These are phyloP conservation scores for Melanostoma mellinum DNA, from an alignment of 2,888 invertebrate genomes.

Conservation along the genomic window DNA sequence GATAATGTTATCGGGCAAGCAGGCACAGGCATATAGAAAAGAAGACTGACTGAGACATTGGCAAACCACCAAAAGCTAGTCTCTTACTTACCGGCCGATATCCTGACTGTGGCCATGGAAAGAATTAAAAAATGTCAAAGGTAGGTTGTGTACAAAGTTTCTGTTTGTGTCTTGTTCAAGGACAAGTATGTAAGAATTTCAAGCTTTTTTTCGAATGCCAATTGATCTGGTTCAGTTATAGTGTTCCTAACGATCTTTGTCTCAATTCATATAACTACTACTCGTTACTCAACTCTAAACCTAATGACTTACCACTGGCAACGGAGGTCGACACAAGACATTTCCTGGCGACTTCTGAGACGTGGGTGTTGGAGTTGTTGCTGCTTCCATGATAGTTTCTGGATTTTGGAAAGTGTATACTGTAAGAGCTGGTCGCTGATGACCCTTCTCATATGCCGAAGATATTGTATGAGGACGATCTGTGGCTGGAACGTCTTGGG, in stretches of 20 bases:
- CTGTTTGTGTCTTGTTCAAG: constrained; percentile 11
- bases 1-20: constrained; percentile 45
- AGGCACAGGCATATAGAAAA: constrained; percentile 63
- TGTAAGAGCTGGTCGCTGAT: constrained; percentile 92
- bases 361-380: constrained; percentile 75
- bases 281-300: background rate
- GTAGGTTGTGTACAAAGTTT: constrained; percentile 23
- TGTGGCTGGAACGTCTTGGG: constrained; percentile 84
- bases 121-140: constrained; percentile 64
- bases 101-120: constrained; percentile 67
- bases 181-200: constrained; percentile 11
- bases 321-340: constrained; percentile 85
- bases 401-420: constrained; percentile 94
- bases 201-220: constrained; percentile 34
- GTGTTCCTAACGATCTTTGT: constrained; percentile 4
- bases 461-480: constrained; percentile 97
- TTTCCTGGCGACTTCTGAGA: constrained; percentile 83
- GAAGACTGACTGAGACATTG: constrained; percentile 33
- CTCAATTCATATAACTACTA: background rate
- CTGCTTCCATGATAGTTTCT: constrained; percentile 82
- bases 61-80: constrained; percentile 19
- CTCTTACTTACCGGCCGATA: constrained; percentile 72
- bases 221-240: constrained; percentile 11
- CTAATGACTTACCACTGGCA: constrained; percentile 85
- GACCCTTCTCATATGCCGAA: constrained; percentile 93